Conservation (phyloP, 2,888 invertebrate species). For the Pyrgus malvae region DNA sequence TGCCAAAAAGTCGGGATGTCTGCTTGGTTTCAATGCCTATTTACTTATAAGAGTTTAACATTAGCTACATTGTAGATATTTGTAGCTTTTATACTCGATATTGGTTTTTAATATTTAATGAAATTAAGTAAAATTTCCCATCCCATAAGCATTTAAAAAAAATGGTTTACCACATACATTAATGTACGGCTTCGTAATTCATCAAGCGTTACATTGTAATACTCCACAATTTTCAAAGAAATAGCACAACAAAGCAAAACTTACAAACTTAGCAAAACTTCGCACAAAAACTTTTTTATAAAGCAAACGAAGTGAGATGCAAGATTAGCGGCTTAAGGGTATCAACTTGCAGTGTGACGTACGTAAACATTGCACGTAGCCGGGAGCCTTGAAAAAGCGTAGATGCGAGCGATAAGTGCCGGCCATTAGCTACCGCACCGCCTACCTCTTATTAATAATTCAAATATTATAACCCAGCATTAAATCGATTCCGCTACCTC, state of each 20-base stretch:
- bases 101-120: too few relatives aligned
- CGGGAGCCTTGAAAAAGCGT: neutral
- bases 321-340: constrained; percentile 5
- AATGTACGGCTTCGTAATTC: too few relatives aligned
- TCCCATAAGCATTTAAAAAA: too few relatives aligned
- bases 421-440: constrained; percentile 23
- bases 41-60: neutral
- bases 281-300: neutral
- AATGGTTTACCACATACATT: too few relatives aligned
- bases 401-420: constrained; percentile 1
- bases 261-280: neutral
- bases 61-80: neutral
- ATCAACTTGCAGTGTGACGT: constrained; percentile 7
- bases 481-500: constrained; percentile 13
- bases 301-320: neutral
- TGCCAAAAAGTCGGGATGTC: neutral
- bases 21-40: neutral
- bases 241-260: neutral
- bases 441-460: constrained; percentile 43
- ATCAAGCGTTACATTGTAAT: too few relatives aligned
- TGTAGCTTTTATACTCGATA: too few relatives aligned
- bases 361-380: neutral
- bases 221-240: neutral
- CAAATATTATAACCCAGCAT: constrained; percentile 40
- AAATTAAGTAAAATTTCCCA: too few relatives aligned